Evolutionary conservation across 2,797 vertebrate genomes (phyloP), one percentile per base, ranked within the genome.

Genomic region (Micropoecilia bifurca): DNA sequence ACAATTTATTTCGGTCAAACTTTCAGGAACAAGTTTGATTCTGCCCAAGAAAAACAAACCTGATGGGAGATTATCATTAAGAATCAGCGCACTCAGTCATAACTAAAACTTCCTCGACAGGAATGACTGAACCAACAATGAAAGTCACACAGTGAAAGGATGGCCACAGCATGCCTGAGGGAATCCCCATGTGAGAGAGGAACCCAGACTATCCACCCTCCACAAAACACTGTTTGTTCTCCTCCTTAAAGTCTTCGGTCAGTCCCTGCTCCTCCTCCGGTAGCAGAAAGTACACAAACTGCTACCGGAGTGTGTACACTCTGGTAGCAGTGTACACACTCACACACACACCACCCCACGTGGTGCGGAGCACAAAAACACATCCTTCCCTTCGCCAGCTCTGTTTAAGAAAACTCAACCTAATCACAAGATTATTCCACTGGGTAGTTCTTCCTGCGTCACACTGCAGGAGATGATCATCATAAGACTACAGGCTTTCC

Each of bases 151-250:
- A 87, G 30, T 25, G 89, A 83, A 89, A 88, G 85, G 53, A 71
- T 63, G 85, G 82, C 83, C 83, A 75, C 81, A 77, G 28, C 80
- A 76, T 33, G 91, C 89, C 93, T 55, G 41, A 91, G 91, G 93
- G 93, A 92, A 91, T 92, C 90, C 93, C 91, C 92, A 78, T 90
- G 88, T 82, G 81, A 85, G 81, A 86, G 50, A 63, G 77, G 30
- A 71, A 10, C 74, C 3, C 68, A 71, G 78, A 75, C 74, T 61
- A 3, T 13, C 61, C n/a, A 46, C 16, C 75, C 76, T 77, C 77
- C 83, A 91, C 91, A 93, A 89, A 89, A 88, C 80, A 45, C 2
- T 3, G 12, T 83, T 87, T 95, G 93, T 94, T 93, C 89, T 91
- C 84, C 63, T 12, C 75, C 33, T 45, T 3, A 18, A 81, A 61